Percentiles rank a stretch among this genome's conserved stretches.
Conservation (phyloP, 2,797 vertebrate species). For the Crocidura indochinensis region DNA sequence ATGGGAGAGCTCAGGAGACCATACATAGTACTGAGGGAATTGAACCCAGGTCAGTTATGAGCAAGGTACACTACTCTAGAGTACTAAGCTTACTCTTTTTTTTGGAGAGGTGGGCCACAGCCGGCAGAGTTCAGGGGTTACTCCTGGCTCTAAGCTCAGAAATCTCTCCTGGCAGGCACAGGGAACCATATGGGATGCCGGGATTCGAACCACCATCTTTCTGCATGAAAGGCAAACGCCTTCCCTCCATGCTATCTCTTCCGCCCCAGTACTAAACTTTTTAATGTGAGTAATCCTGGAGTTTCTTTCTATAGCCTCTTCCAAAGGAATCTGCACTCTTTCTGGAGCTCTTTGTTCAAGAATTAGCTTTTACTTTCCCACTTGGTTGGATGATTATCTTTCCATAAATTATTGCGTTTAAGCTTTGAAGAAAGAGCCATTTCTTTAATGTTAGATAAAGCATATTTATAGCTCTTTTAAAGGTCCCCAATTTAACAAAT, state of each 20-base stretch:
- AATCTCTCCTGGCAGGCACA: no score
- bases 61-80: no score
- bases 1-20: no score
- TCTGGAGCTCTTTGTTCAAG: slow-evolving; percentile 71
- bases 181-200: no score
- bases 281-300: slow-evolving; percentile 35
- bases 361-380: slow-evolving; percentile 59
- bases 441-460: slow-evolving; percentile 82
- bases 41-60: no score
- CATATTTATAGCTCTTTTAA: slow-evolving; percentile 82
- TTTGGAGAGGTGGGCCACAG: no score
- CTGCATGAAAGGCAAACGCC: no score
- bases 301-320: slow-evolving; percentile 63
- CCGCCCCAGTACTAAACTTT: not conserved
- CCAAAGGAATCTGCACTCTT: slow-evolving; percentile 46
- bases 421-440: slow-evolving; percentile 71
- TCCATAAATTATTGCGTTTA: slow-evolving; percentile 73
- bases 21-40: no score
- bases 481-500: slow-evolving; percentile 73
- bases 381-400: slow-evolving; percentile 77
- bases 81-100: not conserved
- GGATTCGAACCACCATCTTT: no score
- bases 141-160: no score
- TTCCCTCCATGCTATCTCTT: no score
- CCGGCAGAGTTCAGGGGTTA: no score